phyloP scores from a whole-genome alignment of 2,888 invertebrate species.

The Synergus itoensis region DNA sequence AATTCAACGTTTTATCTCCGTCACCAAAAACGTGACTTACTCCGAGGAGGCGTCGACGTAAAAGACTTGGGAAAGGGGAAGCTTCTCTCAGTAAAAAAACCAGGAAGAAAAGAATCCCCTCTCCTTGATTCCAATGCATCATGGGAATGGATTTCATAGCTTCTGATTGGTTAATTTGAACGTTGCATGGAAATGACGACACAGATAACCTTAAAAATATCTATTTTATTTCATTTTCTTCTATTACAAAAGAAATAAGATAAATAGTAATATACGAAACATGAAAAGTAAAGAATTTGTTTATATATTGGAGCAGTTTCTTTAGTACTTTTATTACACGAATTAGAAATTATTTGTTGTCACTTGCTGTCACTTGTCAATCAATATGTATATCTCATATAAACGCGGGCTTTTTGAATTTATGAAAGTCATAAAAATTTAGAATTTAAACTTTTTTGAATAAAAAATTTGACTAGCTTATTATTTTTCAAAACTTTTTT shows the following conservation, averaged over 20 bases:
- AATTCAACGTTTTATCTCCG: background rate
- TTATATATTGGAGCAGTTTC: background rate
- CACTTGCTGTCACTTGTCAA: background rate
- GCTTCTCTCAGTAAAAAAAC: background rate
- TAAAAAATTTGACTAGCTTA: too few species aligned
- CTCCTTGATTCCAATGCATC: background rate
- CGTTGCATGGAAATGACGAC: background rate
- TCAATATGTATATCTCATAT: background rate
- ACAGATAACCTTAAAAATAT: background rate
- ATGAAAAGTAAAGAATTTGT: background rate
- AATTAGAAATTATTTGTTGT: background rate
- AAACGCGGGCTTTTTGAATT: conserved; percentile 16
- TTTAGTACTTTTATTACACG: background rate
- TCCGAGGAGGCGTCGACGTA: background rate
- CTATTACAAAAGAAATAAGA: background rate
- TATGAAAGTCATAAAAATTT: too few species aligned
- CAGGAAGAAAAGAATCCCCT: background rate
- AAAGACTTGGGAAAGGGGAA: background rate
- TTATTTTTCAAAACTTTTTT: too few species aligned
- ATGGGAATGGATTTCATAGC: background rate
- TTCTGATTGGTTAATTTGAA: too few species aligned
- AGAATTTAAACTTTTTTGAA: too few species aligned
- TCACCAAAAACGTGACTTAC: background rate
- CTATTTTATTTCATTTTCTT: too few species aligned
- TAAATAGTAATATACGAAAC: background rate